These are phyloP conservation scores for Cordylochernes scorpioides DNA, from an alignment of 2,888 invertebrate species.

Conservation along the genomic window DNA sequence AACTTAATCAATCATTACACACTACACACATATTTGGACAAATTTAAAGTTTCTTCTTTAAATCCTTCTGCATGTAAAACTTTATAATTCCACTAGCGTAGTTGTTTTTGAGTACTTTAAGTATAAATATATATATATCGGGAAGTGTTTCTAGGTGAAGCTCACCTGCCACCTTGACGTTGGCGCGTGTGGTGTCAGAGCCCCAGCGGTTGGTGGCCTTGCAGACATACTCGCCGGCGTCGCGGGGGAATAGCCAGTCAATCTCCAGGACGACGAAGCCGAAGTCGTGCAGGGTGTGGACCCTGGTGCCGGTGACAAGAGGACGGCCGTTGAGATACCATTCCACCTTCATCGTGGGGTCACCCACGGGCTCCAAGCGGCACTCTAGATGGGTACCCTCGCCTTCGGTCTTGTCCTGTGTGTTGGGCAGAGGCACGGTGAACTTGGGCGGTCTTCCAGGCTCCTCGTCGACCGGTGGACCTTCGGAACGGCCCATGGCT, in stretches of 20 bases:
- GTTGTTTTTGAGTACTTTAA: background rate
- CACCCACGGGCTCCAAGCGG: conserved; percentile 76
- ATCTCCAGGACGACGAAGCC: conserved; percentile 83
- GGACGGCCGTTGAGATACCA: conserved; percentile 22
- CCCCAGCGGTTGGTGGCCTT: conserved; percentile 85
- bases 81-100: background rate
- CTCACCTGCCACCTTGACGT: conserved; percentile 55
- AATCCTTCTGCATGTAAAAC: too few relatives aligned
- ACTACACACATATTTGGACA: too few relatives aligned
- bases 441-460: conserved; percentile 36
- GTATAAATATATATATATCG: background rate
- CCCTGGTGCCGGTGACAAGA: conserved; percentile 33
- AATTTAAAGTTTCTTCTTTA: too few relatives aligned
- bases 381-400: conserved; percentile 71
- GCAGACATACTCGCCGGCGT: conserved; percentile 76
- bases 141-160: conserved; percentile 19
- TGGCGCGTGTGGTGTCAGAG: conserved; percentile 63
- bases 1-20: too few relatives aligned
- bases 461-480: conserved; percentile 9
- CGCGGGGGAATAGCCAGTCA: conserved; percentile 71
- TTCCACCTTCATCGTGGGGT: conserved; percentile 38
- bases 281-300: conserved; percentile 78
- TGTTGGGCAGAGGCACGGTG: conserved; percentile 62
- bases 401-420: conserved; percentile 55
- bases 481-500: conserved; percentile 9